Percentiles rank a stretch among this genome's conserved stretches.
phyloP scores from a whole-genome alignment of 1,140 invertebrate species.

The Micrasema longulum region DNA sequence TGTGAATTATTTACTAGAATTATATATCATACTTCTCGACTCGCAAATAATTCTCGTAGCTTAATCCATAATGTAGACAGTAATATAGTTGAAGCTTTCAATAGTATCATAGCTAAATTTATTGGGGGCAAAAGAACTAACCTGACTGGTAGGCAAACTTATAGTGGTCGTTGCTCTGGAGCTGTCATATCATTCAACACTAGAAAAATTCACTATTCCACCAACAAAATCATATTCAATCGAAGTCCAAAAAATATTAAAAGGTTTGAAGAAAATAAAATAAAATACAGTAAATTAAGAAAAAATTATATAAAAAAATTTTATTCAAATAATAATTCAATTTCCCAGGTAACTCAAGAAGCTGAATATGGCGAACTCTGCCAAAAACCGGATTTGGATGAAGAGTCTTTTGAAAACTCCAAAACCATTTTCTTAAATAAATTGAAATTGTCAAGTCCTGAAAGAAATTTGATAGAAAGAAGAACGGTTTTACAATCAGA shows the following conservation, averaged over 20 bases:
- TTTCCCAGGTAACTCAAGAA: not conserved
- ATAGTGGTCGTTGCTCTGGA: slow-evolving; percentile 13
- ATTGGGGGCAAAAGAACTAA: slow-evolving; percentile 55
- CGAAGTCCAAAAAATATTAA: not conserved
- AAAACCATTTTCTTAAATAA: too few relatives aligned
- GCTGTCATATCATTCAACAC: not conserved
- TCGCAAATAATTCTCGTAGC: slow-evolving; percentile 51
- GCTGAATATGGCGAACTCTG: too few relatives aligned
- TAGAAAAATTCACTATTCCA: not conserved
- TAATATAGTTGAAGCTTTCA: slow-evolving; percentile 53
- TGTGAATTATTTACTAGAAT: slow-evolving; percentile 5
- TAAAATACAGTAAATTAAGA: too few relatives aligned
- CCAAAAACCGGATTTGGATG: too few relatives aligned
- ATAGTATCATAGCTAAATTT: slow-evolving; percentile 55
- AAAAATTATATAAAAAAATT: too few relatives aligned
- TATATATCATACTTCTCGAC: not conserved
- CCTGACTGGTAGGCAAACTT: slow-evolving; percentile 46
- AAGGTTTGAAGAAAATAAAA: too few relatives aligned
- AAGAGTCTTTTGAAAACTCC: too few relatives aligned
- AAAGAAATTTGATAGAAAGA: too few relatives aligned
- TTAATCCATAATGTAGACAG: slow-evolving; percentile 53
- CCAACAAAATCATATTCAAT: not conserved
- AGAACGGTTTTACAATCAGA: too few relatives aligned
- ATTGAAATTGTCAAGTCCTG: too few relatives aligned
- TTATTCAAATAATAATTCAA: too few relatives aligned